Percentiles rank a stretch among this genome's conserved stretches.
Conservation (phyloP, 1,140 invertebrate species). For the Caenorhabditis inopinata region DNA sequence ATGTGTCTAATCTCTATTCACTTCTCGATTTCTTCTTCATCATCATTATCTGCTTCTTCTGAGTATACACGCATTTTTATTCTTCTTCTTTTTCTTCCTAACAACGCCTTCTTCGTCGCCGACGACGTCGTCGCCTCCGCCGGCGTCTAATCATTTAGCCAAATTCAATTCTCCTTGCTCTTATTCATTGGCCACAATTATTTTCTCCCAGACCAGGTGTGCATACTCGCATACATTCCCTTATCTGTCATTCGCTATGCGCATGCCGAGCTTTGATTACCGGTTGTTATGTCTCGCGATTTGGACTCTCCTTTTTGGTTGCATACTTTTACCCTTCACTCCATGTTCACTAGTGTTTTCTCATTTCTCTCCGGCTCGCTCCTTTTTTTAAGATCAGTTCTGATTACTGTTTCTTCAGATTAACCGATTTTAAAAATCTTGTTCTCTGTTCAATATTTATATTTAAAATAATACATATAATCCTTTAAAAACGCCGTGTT, state of each 20-base stretch:
- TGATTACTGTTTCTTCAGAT: too few species aligned
- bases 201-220: neutral
- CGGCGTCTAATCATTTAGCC: constrained; percentile 5
- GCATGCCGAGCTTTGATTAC: constrained; percentile 23
- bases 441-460: too few species aligned
- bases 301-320: neutral
- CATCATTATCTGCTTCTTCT: too few species aligned
- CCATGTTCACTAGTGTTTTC: neutral
- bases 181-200: neutral
- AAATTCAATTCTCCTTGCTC: constrained; percentile 29
- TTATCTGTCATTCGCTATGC: constrained; percentile 16
- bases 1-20: constrained; percentile 13
- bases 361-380: neutral
- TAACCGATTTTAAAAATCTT: too few species aligned
- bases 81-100: neutral
- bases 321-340: neutral
- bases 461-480: too few species aligned
- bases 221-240: constrained; percentile 18
- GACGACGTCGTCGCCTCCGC: too few species aligned
- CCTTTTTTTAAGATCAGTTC: too few species aligned
- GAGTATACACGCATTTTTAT: too few species aligned
- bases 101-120: neutral
- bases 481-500: too few species aligned
- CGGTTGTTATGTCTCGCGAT: constrained; percentile 21
- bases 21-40: neutral